Evolutionary conservation across 2,113 vertebrate species (phyloP), one percentile per base, ranked within the genome.

Genomic region (Rhinopomastus cyanomelas): DNA sequence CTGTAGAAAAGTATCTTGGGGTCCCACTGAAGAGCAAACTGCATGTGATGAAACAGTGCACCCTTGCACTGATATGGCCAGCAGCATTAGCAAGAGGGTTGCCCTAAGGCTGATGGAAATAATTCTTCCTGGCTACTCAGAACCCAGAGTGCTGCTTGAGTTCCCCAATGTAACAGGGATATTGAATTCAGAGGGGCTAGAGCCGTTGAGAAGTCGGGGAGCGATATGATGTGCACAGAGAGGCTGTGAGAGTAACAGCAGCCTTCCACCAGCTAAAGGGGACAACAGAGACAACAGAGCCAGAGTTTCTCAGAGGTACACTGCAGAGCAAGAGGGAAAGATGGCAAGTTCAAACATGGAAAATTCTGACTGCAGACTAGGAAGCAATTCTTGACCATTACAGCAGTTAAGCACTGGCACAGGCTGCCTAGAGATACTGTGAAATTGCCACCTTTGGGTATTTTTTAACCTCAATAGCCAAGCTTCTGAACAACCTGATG

Each of bases 111-210:
- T 65, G 60, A 26, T 6, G 9, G 34, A 88, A 72, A 65, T 73
- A 30, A 23, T 34, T 89, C 22, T 59, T 66, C 26, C 48, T 6
- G 19, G 16, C 37, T 71, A 11, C n/a, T 32, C 3, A 83, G 26
- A 8, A 36, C 23, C 48, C 46, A 48, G 6, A 56, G 5, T 16
- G 10, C n/a, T 56, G 37, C 1, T 27, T 65, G 59, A 17, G 29
- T 18, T 65, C 0, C 0, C 36, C 59, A 29, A 12, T 27, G 53
- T 0, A 3, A 53, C 12, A 42, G 3, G 6, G 27, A 53, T 23
- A 62, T 3, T 13, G 39, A 37, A 11, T 46, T 89, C 57, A 78
- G 48, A 37, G 13, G 13, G 48, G 25, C 32, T 37, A 32, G 32
- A 36, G 19, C 12, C 48, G 29, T 6, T 36, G 65, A 68, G 46